These are phyloP conservation scores for Troilus luridus DNA, from an alignment of 2,888 invertebrate genomes.

Conservation along the genomic window DNA sequence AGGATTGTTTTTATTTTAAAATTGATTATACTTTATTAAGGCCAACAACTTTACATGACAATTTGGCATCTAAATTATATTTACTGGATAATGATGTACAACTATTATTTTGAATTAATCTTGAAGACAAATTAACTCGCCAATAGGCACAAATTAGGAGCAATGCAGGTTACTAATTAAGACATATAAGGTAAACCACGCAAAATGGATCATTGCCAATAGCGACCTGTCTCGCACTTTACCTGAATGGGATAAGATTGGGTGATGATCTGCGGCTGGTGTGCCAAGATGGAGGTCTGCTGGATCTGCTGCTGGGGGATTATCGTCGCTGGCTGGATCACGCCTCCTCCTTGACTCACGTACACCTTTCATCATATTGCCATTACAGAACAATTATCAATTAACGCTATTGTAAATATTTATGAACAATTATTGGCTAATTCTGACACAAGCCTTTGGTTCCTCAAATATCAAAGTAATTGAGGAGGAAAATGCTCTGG, in stretches of 20 bases:
- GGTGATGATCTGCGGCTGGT: conserved; percentile 66
- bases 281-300: conserved; percentile 61
- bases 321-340: conserved; percentile 69
- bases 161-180: too few species aligned
- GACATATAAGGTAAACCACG: too few species aligned
- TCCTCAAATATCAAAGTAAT: too few species aligned
- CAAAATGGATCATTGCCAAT: not conserved
- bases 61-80: too few species aligned
- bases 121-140: too few species aligned
- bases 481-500: too few species aligned
- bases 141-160: too few species aligned
- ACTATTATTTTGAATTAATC: too few species aligned
- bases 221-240: not conserved
- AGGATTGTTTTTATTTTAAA: too few species aligned
- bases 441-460: not conserved
- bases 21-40: too few species aligned
- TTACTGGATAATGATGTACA: too few species aligned
- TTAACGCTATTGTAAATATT: not conserved
- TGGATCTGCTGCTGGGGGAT: conserved; percentile 64
- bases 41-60: too few species aligned
- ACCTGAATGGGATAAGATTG: conserved; percentile 66
- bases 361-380: conserved; percentile 67
- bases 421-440: not conserved
- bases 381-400: not conserved
- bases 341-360: conserved; percentile 69